These are phyloP conservation scores for Corythornis madagascariensis DNA, from an alignment of 2,113 vertebrate genomes.

Conservation along the genomic window DNA sequence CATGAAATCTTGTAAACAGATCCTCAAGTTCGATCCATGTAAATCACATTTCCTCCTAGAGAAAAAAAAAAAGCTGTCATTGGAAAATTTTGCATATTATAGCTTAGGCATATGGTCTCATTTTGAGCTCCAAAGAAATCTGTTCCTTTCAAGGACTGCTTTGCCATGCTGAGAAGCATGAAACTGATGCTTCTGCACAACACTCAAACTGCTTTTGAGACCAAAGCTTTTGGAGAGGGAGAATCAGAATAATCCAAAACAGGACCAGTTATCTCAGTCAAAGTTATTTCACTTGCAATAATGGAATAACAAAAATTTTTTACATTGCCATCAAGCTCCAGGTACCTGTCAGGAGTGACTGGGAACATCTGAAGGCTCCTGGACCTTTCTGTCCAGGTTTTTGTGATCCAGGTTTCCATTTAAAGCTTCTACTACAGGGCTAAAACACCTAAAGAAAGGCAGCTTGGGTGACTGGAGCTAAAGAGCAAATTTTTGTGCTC, in stretches of 20 bases:
- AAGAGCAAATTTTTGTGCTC: neutral
- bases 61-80: constrained; percentile 27
- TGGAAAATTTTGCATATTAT: constrained; percentile 52
- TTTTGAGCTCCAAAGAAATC: constrained; percentile 36
- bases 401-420: neutral
- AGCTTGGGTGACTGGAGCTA: neutral
- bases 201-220: neutral
- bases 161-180: neutral
- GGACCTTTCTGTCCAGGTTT: neutral
- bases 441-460: neutral
- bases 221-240: neutral
- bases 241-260: neutral
- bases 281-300: no score
- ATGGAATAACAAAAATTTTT: neutral
- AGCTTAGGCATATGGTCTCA: constrained; percentile 42
- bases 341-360: neutral
- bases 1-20: neutral
- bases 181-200: neutral
- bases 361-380: neutral
- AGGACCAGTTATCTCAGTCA: no score
- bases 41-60: constrained; percentile 43
- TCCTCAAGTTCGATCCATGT: neutral
- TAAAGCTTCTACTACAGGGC: neutral
- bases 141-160: neutral
- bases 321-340: neutral